Percentiles rank a stretch among this genome's conserved stretches.
phyloP scores from a whole-genome alignment of 2,888 invertebrate species.

The Ormyrus rosae region DNA sequence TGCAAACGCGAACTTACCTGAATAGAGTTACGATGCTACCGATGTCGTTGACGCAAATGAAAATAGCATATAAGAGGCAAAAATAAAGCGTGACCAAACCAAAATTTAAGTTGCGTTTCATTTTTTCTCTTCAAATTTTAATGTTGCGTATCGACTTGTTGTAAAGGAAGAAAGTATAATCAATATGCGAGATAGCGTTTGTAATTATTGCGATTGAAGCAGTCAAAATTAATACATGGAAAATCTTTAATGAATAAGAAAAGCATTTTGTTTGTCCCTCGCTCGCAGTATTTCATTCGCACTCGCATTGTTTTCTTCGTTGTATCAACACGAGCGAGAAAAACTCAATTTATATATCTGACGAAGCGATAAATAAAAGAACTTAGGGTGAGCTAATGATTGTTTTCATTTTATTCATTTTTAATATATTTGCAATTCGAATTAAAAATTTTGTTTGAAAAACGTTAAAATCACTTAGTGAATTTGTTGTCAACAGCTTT shows the following conservation, averaged over 20 bases:
- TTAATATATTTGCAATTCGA: too few relatives aligned
- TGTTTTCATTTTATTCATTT: background rate
- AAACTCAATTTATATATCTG: slow-evolving; percentile 44
- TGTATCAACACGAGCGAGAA: slow-evolving; percentile 38
- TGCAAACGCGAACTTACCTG: slow-evolving; percentile 54
- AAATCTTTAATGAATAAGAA: slow-evolving; percentile 27
- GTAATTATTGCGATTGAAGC: slow-evolving; percentile 23
- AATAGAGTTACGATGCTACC: slow-evolving; percentile 54
- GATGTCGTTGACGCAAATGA: slow-evolving; percentile 38
- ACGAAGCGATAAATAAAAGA: slow-evolving; percentile 1
- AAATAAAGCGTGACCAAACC: slow-evolving; percentile 35
- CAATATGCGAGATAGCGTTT: slow-evolving; percentile 27
- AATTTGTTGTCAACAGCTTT: too few relatives aligned
- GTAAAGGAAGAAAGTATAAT: slow-evolving; percentile 45
- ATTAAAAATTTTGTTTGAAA: too few relatives aligned
- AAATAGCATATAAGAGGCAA: background rate
- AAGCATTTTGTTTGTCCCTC: slow-evolving; percentile 29
- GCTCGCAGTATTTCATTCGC: slow-evolving; percentile 32
- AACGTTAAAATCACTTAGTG: too few relatives aligned
- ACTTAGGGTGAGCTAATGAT: too few relatives aligned
- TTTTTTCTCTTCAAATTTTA: slow-evolving; percentile 45
- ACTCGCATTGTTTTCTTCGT: slow-evolving; percentile 44
- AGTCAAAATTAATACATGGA: slow-evolving; percentile 5
- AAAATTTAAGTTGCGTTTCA: slow-evolving; percentile 47
- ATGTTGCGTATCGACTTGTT: slow-evolving; percentile 36